Conservation (phyloP, 2,888 invertebrate species). For the Mythimna pallens region DNA sequence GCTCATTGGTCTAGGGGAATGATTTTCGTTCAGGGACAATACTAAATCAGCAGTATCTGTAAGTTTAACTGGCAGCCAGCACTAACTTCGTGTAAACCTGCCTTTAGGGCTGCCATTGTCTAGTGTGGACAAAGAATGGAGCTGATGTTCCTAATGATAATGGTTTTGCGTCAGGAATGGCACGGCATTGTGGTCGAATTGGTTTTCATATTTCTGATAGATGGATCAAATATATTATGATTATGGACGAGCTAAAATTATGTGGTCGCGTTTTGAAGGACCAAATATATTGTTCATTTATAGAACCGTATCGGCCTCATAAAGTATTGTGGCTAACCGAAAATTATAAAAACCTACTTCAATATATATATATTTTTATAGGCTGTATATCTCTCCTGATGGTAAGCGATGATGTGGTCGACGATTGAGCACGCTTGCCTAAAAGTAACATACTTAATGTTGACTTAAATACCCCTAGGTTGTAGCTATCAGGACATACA, state of each 20-base stretch:
- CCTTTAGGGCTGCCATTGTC: conserved; percentile 26
- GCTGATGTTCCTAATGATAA: conserved; percentile 50
- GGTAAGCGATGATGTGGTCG: too few relatives aligned
- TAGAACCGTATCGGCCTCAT: background rate
- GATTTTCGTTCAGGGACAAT: background rate
- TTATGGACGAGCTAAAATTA: conserved; percentile 7
- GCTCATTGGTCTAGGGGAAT: background rate
- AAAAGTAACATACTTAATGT: too few relatives aligned
- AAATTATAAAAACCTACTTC: background rate
- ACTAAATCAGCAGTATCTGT: background rate
- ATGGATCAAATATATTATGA: conserved; percentile 22
- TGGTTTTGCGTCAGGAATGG: conserved; percentile 43
- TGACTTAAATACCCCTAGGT: too few relatives aligned
- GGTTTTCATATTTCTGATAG: conserved; percentile 24
- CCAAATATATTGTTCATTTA: background rate
- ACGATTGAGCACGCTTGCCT: too few relatives aligned
- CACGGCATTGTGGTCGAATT: conserved; percentile 39
- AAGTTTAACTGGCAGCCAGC: background rate
- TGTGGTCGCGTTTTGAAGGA: background rate
- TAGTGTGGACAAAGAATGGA: conserved; percentile 49
- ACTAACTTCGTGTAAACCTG: conserved; percentile 4
- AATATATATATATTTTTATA: background rate
- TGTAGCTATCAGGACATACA: too few relatives aligned
- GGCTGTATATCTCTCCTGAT: too few relatives aligned
- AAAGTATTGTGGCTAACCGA: background rate